phyloP scores from a whole-genome alignment of 1,140 invertebrate genomes.

The Latrodectus geometricus region DNA sequence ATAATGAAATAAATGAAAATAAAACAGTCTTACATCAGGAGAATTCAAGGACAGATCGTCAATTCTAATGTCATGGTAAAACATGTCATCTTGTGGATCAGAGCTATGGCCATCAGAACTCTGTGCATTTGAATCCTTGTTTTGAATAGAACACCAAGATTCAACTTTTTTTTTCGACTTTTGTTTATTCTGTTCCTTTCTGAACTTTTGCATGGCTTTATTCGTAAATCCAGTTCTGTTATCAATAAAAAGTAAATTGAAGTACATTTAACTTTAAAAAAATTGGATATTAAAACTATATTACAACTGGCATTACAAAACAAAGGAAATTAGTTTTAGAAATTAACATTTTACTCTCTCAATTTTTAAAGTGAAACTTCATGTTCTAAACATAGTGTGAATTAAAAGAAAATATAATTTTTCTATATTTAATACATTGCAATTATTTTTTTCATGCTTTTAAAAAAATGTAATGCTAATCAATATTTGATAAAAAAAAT shows the following conservation, averaged over 20 bases:
- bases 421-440: no score
- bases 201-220: constrained; percentile 75
- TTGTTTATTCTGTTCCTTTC: constrained; percentile 70
- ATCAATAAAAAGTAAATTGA: not conserved
- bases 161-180: constrained; percentile 71
- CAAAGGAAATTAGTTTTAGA: no score
- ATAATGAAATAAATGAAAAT: not conserved
- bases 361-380: no score
- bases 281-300: not conserved
- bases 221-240: constrained; percentile 77
- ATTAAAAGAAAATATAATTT: no score
- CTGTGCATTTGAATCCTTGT: not conserved
- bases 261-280: not conserved
- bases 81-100: not conserved
- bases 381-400: no score
- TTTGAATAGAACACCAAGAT: constrained; percentile 66
- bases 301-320: no score
- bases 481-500: no score
- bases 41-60: constrained; percentile 15
- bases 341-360: no score
- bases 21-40: not conserved
- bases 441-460: no score
- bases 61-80: constrained; percentile 21
- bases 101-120: not conserved
- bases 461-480: no score